Evolutionary conservation across 2,888 invertebrate genomes (phyloP), one percentile per base, ranked within the genome.

Genomic region (Alitta virens): DNA sequence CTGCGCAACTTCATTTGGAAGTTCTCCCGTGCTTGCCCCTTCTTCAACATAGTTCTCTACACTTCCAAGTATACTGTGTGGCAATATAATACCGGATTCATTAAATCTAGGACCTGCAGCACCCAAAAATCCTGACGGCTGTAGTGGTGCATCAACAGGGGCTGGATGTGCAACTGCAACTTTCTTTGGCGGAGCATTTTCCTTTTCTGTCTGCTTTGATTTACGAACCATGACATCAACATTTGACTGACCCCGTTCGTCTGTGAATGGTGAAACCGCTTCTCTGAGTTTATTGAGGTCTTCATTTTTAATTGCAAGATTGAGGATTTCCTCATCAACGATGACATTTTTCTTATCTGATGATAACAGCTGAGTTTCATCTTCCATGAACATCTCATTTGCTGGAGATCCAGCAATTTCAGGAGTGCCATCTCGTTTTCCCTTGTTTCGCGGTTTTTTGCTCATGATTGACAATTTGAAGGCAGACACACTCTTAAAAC

Each of bases 21-120:
- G 64, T 33, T 76, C 75, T 54, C 78, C 78, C 54, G 68, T 60
- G 33, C 56, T 60, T 14, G 70, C 57, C 7, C 78, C 81, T 57
- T 76, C 74, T 40, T 60, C 67, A 56, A 71, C 72, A 69, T 73
- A 82, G 5, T 81, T 80, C 43, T 79, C 78, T 40, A 77, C 75
- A 38, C 68, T 71, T 27, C 82, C 82, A 43, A 82, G 75, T 58
- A 82, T 75, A 65, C 81, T 81, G 70, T 82, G 74, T 1, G 76
- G 71, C 16, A 82, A 69, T 16, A 80, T 75, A 52, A 72, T 67
- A 0, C 81, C 81, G 38, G 68, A 54, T 7, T 63, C 49, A 63
- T 78, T 73, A 67, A 78, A 80, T 1, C 77, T 65, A 3, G 78
- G 77, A 12, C 81, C 81, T 53, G 75, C 71, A 67, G 70, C 74